Conservation (phyloP, 2,888 invertebrate species). For the Acanthosepion esculentum region DNA sequence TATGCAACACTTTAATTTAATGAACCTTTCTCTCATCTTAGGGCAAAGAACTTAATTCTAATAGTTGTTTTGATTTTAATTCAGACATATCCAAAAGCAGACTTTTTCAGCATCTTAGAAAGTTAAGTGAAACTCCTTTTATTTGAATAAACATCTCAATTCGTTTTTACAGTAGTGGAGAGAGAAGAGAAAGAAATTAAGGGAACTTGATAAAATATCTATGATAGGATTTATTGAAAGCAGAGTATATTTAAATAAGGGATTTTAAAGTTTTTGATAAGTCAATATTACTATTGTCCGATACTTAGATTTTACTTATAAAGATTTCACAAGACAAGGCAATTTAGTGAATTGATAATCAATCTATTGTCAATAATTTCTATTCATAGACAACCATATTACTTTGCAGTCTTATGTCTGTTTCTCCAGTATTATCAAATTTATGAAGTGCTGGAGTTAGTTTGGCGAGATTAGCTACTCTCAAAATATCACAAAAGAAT, state of each 20-base stretch:
- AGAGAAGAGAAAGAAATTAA: neutral
- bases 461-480: neutral
- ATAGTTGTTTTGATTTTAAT: no score
- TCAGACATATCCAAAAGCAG: no score
- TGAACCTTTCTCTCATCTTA: no score
- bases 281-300: neutral
- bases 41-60: no score
- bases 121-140: no score
- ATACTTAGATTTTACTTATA: neutral
- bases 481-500: neutral
- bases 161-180: neutral
- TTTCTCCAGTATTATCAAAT: neutral
- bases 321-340: neutral
- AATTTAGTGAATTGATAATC: neutral
- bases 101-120: no score
- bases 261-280: neutral
- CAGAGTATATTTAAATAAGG: neutral
- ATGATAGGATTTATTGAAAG: neutral
- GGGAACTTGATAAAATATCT: neutral
- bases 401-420: neutral
- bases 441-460: neutral
- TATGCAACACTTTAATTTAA: no score
- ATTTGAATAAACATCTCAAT: no score
- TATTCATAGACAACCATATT: no score
- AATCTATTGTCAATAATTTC: neutral